A percentile compares a stretch with the other conserved stretches of the same genome.
phyloP scores from a whole-genome alignment of 2,888 invertebrate species.

The Agrilus cyanescens region DNA sequence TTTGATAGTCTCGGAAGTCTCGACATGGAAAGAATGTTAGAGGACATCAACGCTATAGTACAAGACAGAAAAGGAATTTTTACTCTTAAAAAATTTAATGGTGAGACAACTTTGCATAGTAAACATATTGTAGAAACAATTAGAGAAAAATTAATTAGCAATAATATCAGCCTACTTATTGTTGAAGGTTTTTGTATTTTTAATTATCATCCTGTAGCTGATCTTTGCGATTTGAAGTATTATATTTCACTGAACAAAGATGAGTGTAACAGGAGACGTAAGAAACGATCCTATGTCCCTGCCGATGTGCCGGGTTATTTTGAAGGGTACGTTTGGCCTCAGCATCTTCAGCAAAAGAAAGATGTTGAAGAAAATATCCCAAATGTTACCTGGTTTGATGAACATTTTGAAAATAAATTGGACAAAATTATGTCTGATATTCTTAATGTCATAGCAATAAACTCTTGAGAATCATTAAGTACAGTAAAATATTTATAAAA shows the following conservation, averaged over 20 bases:
- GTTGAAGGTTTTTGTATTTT: slow-evolving; percentile 69
- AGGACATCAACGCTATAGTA: slow-evolving; percentile 42
- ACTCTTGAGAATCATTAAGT: too few relatives aligned
- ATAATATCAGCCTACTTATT: slow-evolving; percentile 44
- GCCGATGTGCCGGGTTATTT: slow-evolving; percentile 84
- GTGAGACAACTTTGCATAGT: not conserved
- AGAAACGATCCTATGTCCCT: slow-evolving; percentile 61
- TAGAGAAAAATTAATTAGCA: not conserved
- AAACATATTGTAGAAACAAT: slow-evolving; percentile 12
- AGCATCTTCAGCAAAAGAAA: slow-evolving; percentile 49
- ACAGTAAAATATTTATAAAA: too few relatives aligned
- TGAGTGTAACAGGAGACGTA: slow-evolving; percentile 53
- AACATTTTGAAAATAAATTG: slow-evolving; percentile 17
- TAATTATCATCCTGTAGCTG: slow-evolving; percentile 52
- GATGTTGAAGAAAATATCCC: slow-evolving; percentile 31
- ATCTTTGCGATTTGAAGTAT: slow-evolving; percentile 60
- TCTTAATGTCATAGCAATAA: not conserved
- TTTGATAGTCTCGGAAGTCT: slow-evolving; percentile 61
- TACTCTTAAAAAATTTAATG: not conserved
- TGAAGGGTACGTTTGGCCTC: slow-evolving; percentile 85
- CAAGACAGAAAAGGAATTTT: slow-evolving; percentile 10
- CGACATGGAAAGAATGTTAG: slow-evolving; percentile 59
- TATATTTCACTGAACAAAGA: slow-evolving; percentile 59
- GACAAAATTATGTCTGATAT: slow-evolving; percentile 23
- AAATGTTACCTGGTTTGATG: slow-evolving; percentile 25